phyloP scores from a whole-genome alignment of 2,888 invertebrate genomes.

The Mycalesis mineus region DNA sequence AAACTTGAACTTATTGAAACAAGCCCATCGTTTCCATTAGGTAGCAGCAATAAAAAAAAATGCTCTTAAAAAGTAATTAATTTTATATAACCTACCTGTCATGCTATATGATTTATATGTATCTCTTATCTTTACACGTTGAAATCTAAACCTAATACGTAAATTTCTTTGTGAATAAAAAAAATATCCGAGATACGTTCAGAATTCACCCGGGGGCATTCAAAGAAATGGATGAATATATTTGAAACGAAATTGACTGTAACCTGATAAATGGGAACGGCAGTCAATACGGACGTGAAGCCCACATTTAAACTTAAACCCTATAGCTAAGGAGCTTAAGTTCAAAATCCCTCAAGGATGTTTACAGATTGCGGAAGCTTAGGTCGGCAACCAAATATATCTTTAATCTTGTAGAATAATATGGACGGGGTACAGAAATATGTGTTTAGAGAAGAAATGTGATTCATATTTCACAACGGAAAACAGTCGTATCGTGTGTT shows the following conservation, averaged over 20 bases:
- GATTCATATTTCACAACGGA: slow-evolving; percentile 17
- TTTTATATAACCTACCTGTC: no score
- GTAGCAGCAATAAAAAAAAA: no score
- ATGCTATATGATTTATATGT: no score
- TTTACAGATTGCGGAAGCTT: slow-evolving; percentile 27
- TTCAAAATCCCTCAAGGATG: slow-evolving; percentile 11
- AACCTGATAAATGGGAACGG: slow-evolving; percentile 24
- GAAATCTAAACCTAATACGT: no score
- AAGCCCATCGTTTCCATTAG: no score
- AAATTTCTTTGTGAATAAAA: neutral
- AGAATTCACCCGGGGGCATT: slow-evolving; percentile 1
- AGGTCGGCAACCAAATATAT: slow-evolving; percentile 30
- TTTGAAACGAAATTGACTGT: slow-evolving; percentile 19
- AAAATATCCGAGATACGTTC: neutral
- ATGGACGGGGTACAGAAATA: slow-evolving; percentile 17
- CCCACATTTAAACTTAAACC: slow-evolving; percentile 6
- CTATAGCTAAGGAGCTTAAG: slow-evolving; percentile 6
- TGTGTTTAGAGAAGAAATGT: slow-evolving; percentile 22
- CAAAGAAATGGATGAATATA: slow-evolving; percentile 6
- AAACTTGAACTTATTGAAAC: no score
- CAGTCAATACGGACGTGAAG: slow-evolving; percentile 17
- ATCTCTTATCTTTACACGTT: no score
- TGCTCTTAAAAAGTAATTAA: no score
- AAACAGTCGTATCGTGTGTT: neutral
- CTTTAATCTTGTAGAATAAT: slow-evolving; percentile 22